Evolutionary conservation across 2,797 vertebrate species (phyloP), one percentile per base, ranked within the genome.

Genomic region (Pangasius sanitwongsei): DNA sequence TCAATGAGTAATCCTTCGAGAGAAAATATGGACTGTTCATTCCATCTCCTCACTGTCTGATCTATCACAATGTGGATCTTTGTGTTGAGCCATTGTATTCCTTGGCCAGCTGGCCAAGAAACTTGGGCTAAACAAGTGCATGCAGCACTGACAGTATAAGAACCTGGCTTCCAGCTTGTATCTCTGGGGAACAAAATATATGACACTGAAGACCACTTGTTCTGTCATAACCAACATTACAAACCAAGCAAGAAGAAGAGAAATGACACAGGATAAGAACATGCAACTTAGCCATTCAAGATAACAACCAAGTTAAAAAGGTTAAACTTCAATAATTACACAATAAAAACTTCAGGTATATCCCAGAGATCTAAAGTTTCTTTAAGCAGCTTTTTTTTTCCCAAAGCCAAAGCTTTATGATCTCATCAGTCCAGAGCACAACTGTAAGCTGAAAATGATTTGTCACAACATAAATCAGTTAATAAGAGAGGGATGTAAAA

Each of bases 91-190:
- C 86, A 61, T 69, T 87, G 80, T 77, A 85, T 85, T 80, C n/a
- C 61, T 89, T 91, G 89, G 87, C 83, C 34, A 28, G 31, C 31
- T 63, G 72, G 86, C 84, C 48, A 81, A 87, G 87, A 41, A 91
- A 72, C 63, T 75, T 75, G 55, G 48, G 78, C 72, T 16, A 81
- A 86, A 89, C 88, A 89, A 82, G 65, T 70, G 77, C 77, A 50
- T 59, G 37, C 25, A 34, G 65, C 34, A n/a, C 12, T 31, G 48
- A 85, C 61, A 69, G 72, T 86, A 86, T 89, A 61, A 86, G 70
- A 87, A 12, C 77, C 25, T 75, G 80, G 81, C 13, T 85, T 34
- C 25, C 85, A 72, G 69, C 83, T 67, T 55, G 20, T 63, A n/a
- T 83, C 53, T 86, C n/a, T 86, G 15, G 53, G 25, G 67, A 75